Evolutionary conservation across 2,113 vertebrate genomes (phyloP).

Genomic region (Oncorhynchus tshawytscha): DNA sequence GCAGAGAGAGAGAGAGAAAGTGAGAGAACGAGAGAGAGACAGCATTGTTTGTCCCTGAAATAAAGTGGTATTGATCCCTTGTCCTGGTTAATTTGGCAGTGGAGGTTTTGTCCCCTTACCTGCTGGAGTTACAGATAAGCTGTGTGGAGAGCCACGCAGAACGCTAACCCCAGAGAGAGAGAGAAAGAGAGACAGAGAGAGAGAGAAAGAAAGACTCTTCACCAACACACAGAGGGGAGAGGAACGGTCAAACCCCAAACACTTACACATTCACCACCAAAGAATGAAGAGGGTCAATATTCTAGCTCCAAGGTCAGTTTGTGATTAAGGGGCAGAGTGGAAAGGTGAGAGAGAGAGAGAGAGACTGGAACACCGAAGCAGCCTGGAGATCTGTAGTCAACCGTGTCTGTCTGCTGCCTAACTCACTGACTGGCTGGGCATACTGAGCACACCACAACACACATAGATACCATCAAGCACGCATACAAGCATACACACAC

Average conservation of each 20-base stretch:
- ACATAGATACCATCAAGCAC: not conserved
- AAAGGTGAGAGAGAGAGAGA: not conserved
- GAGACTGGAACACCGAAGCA: not conserved
- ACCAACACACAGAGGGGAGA: not conserved
- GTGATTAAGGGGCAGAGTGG: not conserved
- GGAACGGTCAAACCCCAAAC: not conserved
- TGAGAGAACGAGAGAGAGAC: not conserved
- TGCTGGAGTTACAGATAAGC: conserved; percentile 27
- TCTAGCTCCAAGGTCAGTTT: not conserved
- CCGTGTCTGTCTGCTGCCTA: not conserved
- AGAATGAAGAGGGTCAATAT: not conserved
- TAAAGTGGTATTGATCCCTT: conserved; percentile 33
- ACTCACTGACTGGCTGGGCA: not conserved
- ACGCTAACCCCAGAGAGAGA: conserved; percentile 9
- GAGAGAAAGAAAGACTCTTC: conserved; percentile 10
- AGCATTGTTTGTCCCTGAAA: conserved; percentile 24
- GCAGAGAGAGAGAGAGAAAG: not conserved
- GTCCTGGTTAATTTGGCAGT: conserved; percentile 32
- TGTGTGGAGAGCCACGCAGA: not conserved
- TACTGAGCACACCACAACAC: not conserved
- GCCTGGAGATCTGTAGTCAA: not conserved
- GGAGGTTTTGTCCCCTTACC: conserved; percentile 18
- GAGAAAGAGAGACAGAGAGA: not conserved
- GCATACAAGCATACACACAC: not conserved
- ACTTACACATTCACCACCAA: not conserved